Evolutionary conservation across 2,113 vertebrate genomes (phyloP).

Genomic region (Cryptomyrus ogoouensis): DNA sequence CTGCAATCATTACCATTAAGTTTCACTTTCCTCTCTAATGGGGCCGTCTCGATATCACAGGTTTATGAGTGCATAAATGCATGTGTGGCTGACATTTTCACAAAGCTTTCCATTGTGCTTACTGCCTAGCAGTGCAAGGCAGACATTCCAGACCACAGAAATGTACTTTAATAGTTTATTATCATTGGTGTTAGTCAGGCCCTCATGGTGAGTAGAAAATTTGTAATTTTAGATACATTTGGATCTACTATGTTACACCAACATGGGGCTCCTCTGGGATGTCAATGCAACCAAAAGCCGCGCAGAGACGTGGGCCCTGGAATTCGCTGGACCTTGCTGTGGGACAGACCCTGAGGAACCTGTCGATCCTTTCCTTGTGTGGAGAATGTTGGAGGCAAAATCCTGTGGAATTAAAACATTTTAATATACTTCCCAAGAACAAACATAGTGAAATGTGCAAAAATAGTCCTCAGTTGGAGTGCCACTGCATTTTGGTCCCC

Average conservation of each 20-base stretch:
- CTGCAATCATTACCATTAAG: not conserved
- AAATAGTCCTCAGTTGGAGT: not conserved
- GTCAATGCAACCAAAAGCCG: not conserved
- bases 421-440: not conserved
- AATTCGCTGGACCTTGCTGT: not conserved
- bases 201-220: not conserved
- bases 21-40: conserved; percentile 17
- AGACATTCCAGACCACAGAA: not conserved
- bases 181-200: not conserved
- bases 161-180: conserved; percentile 22
- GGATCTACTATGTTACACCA: not conserved
- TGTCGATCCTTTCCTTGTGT: not conserved
- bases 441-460: not conserved
- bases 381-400: not conserved
- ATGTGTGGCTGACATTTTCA: not conserved
- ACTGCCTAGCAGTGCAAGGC: conserved; percentile 21
- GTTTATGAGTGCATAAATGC: conserved; percentile 24
- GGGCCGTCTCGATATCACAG: conserved; percentile 24
- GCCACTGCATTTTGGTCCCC: not conserved
- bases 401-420: not conserved
- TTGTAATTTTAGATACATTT: not conserved
- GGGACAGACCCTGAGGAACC: not conserved
- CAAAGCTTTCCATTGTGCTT: conserved; percentile 39
- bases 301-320: not conserved
- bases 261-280: not conserved